Conservation (phyloP, 2,113 vertebrate genomes). For the Amphilophus citrinellus region DNA sequence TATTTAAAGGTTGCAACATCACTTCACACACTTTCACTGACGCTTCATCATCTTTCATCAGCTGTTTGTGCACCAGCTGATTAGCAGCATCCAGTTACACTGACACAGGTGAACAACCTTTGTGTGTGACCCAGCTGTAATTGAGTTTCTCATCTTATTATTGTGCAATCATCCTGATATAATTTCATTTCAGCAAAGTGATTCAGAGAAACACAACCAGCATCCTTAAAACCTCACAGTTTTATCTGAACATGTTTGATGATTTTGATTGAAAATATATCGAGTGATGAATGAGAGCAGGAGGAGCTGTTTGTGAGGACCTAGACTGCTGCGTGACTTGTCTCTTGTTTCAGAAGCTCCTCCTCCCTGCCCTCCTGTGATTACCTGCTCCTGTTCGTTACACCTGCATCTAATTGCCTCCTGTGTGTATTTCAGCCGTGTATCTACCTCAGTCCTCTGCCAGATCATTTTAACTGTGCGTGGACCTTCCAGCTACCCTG, state of each 20-base stretch:
- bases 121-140: background rate
- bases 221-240: fast-evolving
- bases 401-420: background rate
- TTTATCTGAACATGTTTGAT: background rate
- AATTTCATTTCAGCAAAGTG: background rate
- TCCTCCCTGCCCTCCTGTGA: background rate
- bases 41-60: background rate
- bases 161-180: background rate
- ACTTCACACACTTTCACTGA: background rate
- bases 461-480: background rate
- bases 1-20: background rate
- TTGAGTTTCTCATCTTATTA: fast-evolving
- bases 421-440: fast-evolving
- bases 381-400: background rate
- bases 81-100: background rate
- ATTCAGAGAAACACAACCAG: background rate
- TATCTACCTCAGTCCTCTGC: background rate
- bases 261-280: background rate
- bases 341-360: too few species aligned
- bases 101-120: background rate
- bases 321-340: too few species aligned
- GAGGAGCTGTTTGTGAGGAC: too few species aligned
- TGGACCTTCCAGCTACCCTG: background rate
- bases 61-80: background rate
- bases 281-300: too few species aligned